Base-by-base conservation (phyloP, 2,888 invertebrate genomes). In the Callimorpha dominula region DNA sequence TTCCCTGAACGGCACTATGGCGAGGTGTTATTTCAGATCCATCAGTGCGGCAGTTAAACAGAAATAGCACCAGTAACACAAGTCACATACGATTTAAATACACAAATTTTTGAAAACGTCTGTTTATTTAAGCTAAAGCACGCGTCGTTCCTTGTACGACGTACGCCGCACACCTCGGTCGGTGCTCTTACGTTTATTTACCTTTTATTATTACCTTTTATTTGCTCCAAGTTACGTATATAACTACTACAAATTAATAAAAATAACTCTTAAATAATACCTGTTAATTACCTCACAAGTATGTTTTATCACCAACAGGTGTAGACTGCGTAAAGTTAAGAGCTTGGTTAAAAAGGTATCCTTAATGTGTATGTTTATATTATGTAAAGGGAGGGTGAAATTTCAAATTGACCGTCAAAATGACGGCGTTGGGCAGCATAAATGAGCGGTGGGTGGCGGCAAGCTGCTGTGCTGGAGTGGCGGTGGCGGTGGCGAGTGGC, bases 1-100 rank as follows among this genome's bases (percentile, higher is more conserved):
- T 92, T 93, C 93, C 92, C 89, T 89, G 92, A 89, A 90, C 90
- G 86, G 89, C 89, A 89, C 86, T 90, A 91, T 89, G 88, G 86
- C 85, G 91, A 92, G 92, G 91, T 93, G 94, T 91, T 94, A 93
- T 93, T 93, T 91, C 92, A 93, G 92, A 92, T 92, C 92, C 93
- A 90, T 92, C 94, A 93, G 91, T 88, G 89, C 90, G 91, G 93
- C 91, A 90, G 93, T 93, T 92, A 92, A 92, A 93, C 95, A 80
- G 87, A 94, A 95, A 95, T 95, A 95, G 94, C 90, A 78, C 79
- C 87, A 88, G 94, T 91, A 95, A 95, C 94, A 93, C 94, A 92
- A 95, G 93, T 95, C 95, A 93, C 94, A 94, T 93, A 91, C 93
- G 91, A 95, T 94, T 94, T 95, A 94, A 95, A 95, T 94, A 94